Evolutionary conservation across 2,888 invertebrate species (phyloP), one percentile per base, ranked within the genome.

Genomic region (Tenthredo scrophulariae): DNA sequence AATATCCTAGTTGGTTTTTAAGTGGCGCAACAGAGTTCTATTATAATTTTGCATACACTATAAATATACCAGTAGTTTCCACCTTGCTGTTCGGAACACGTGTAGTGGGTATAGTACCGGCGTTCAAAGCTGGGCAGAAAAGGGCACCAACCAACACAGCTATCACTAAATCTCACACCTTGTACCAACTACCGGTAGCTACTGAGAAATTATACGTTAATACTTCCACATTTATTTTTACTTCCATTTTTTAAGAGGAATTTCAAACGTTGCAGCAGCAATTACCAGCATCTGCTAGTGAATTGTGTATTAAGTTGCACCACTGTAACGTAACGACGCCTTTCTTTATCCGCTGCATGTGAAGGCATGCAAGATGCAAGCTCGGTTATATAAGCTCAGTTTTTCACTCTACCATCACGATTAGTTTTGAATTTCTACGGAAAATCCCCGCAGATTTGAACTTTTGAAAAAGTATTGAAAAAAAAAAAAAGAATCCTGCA

Each of bases 261-360:
- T 58, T 80, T 62, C 80, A 40, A 70, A 37, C 70, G 67, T 46
- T 67, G 33, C 67, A 62, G 18, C 65, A 33, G 83, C 83, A 65
- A 83, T 83, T 83, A 83, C 83, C 83, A 67, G 18, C 83, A 83
- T 67, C 83, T 83, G 83, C 67, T 67, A 6, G 83, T 83, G 83
- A 83, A 83, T 83, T 83, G 83, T 83, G 83, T 70, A 83, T 65
- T 70, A 83, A 83, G 67, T 83, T 83, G 83, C 46, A 46, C 46
- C 83, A 29, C 70, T 83, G 22, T 26, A 50, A 67, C 43, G n/a
- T 37, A 40, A 83, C 80, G 58, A 40, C 62, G 58, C 80, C 58
- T 62, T 50, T 37, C 58, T 40, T 40, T 80, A 74, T 26, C n/a
- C 72, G 43, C 43, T 22, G 4, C 6, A 37, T 37, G 72, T n/a